Evolutionary conservation across 2,888 invertebrate genomes (phyloP).

Genomic region (Podotricha telesiphe): DNA sequence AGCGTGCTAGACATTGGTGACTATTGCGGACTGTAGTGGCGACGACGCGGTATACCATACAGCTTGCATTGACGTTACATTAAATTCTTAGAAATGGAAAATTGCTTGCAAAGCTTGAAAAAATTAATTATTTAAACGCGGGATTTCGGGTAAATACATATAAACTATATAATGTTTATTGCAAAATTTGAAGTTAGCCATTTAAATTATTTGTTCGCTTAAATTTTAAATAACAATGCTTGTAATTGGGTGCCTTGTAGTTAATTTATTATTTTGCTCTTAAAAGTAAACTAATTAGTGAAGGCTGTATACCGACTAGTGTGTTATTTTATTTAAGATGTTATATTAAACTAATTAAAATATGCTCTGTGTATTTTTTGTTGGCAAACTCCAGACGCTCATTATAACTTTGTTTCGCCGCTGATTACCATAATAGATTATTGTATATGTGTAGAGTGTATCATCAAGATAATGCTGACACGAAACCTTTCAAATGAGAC

Average conservation of each 20-base stretch:
- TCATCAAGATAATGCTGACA: constrained; percentile 21
- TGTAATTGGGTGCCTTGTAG: constrained; percentile 2
- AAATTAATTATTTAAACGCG: neutral
- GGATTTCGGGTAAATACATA: neutral
- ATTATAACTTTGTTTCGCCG: constrained; percentile 18
- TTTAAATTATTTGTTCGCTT: constrained; percentile 9
- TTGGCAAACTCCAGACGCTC: constrained; percentile 16
- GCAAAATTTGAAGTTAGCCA: neutral
- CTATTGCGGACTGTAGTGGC: constrained; percentile 25
- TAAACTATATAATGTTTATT: neutral
- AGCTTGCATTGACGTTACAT: neutral
- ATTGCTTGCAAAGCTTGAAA: too few species aligned
- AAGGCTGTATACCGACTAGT: constrained; percentile 16
- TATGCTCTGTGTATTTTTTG: constrained; percentile 21
- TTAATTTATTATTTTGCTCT: constrained; percentile 12
- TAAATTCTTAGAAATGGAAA: neutral
- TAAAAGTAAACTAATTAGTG: constrained; percentile 15
- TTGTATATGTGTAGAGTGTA: constrained; percentile 11
- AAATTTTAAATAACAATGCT: constrained; percentile 21
- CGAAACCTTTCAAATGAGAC: constrained; percentile 11
- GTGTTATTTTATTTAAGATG: constrained; percentile 23
- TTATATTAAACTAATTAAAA: constrained; percentile 27
- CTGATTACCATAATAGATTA: constrained; percentile 34
- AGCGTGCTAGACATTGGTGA: neutral
- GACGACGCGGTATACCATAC: neutral